Conservation (phyloP, 2,797 vertebrate species). For the Coluber constrictor region DNA sequence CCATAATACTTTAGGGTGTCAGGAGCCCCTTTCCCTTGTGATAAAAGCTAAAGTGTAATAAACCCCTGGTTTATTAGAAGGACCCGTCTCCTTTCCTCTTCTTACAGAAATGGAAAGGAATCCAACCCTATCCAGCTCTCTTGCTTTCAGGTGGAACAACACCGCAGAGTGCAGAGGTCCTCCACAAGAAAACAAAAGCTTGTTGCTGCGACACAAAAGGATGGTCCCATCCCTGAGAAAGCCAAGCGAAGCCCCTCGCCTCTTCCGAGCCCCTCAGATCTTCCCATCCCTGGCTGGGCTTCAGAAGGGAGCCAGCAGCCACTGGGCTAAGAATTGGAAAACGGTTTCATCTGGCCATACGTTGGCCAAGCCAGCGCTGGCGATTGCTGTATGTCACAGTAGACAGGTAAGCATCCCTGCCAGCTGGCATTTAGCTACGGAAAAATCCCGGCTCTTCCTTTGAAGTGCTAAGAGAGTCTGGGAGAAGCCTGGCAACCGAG, state of each 20-base stretch:
- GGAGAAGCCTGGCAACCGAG: conserved; percentile 54
- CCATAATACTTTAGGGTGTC: neutral
- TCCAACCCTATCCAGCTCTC: neutral
- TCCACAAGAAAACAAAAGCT: neutral
- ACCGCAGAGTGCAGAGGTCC: neutral
- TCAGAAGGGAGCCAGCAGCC: neutral
- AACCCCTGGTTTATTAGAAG: neutral
- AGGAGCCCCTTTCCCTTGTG: neutral
- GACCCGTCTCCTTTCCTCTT: neutral
- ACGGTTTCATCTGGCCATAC: conserved; percentile 2
- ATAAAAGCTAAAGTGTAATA: neutral
- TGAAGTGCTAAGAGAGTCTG: conserved; percentile 48
- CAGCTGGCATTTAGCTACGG: conserved; percentile 39
- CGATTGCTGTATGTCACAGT: conserved; percentile 10
- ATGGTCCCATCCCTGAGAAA: neutral
- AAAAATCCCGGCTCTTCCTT: conserved; percentile 48
- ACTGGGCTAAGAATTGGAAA: neutral
- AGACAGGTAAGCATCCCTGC: conserved; percentile 38
- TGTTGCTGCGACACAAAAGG: neutral
- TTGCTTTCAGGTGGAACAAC: neutral
- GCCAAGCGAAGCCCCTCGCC: neutral
- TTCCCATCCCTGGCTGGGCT: neutral
- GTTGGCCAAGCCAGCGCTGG: conserved; percentile 17
- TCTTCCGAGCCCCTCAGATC: neutral
- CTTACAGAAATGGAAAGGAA: neutral